Evolutionary conservation across 2,888 invertebrate species (phyloP).

Genomic region (Ormyrus nitidulus): DNA sequence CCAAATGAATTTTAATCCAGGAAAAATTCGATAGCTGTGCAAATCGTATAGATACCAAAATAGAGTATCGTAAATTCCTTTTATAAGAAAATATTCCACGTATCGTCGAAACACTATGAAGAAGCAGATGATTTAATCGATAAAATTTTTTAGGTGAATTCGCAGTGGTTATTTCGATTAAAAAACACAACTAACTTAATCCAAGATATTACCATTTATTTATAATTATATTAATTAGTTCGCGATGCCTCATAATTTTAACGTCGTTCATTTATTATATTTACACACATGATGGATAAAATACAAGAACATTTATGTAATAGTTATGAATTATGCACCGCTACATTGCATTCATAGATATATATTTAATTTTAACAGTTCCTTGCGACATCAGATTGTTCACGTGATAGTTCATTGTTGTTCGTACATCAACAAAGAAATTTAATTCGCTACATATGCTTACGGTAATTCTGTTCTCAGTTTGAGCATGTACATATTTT

Average conservation of each 20-base stretch:
- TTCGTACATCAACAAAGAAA: conserved; percentile 28
- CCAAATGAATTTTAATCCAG: too few species aligned
- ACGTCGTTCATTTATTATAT: conserved; percentile 9
- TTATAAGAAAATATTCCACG: not conserved
- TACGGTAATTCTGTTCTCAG: conserved; percentile 31
- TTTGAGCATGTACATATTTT: conserved; percentile 14
- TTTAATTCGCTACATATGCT: conserved; percentile 6
- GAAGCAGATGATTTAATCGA: too few species aligned
- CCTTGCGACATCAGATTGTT: not conserved
- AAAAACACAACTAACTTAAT: too few species aligned
- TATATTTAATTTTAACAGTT: conserved; percentile 6
- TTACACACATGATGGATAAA: conserved; percentile 41
- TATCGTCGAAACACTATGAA: too few species aligned
- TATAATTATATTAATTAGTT: not conserved
- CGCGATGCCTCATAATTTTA: conserved; percentile 7
- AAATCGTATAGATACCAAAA: too few species aligned
- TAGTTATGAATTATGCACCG: conserved; percentile 3
- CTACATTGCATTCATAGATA: conserved; percentile 3
- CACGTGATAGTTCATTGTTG: conserved; percentile 19
- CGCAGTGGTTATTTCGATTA: conserved; percentile 19
- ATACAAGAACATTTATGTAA: conserved; percentile 33
- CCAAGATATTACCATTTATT: too few species aligned
- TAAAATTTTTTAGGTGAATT: not conserved
- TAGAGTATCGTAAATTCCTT: not conserved
- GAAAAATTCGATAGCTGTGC: too few species aligned